These are phyloP conservation scores for Clarias gariepinus DNA, from an alignment of 2,113 vertebrate species.

Conservation along the genomic window DNA sequence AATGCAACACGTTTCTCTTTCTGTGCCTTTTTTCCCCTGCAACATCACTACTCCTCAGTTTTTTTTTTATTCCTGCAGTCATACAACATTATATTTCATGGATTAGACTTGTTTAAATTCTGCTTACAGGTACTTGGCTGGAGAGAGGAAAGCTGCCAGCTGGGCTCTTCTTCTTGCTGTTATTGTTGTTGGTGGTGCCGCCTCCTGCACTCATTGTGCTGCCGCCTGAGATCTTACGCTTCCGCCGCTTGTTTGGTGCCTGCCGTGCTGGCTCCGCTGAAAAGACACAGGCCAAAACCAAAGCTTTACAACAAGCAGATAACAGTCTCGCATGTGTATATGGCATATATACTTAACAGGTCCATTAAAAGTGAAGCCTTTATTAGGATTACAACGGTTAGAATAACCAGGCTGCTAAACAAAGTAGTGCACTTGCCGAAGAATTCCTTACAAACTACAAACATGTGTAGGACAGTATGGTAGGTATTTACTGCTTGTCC, in stretches of 20 bases:
- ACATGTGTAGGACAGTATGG: background rate
- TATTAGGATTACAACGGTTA: background rate
- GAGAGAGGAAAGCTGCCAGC: slow-evolving; percentile 97
- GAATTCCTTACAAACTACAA: background rate
- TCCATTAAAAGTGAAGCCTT: background rate
- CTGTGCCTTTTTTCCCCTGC: background rate
- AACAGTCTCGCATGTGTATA: background rate
- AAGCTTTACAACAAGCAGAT: background rate
- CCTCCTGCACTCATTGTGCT: slow-evolving; percentile 95
- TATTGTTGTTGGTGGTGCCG: slow-evolving; percentile 91
- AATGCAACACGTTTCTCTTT: background rate
- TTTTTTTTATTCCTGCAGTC: background rate
- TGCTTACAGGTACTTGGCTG: slow-evolving; percentile 99
- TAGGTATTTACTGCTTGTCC: slow-evolving; percentile 1
- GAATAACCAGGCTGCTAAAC: background rate
- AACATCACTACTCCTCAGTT: background rate
- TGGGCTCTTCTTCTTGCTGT: slow-evolving; percentile 99
- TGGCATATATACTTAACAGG: background rate
- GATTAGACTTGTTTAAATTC: slow-evolving; percentile 53
- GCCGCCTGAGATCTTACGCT: slow-evolving; percentile 98
- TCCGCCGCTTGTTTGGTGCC: slow-evolving; percentile 94
- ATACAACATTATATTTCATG: background rate
- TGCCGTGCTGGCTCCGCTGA: slow-evolving; percentile 94
- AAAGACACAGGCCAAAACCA: slow-evolving; percentile 18
- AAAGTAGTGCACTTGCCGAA: background rate